Evolutionary conservation across 2,797 vertebrate species (phyloP), one percentile per base, ranked within the genome.

Genomic region (Lacerta viridis): DNA sequence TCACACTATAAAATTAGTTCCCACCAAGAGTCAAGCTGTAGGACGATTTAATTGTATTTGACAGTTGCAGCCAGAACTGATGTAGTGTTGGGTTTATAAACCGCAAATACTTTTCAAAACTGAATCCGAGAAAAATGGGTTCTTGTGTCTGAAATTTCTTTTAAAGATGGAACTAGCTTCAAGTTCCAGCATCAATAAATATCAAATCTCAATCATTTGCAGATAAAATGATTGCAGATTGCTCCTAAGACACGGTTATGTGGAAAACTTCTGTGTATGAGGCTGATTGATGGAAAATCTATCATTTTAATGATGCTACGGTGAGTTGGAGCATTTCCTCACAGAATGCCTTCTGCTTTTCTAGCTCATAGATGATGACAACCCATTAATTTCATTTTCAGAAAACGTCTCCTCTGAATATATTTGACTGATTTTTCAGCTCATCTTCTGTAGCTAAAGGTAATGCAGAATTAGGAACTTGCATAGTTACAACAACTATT

Each of bases 241-340:
- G 61, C 71, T 82, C 41, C 71, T 3, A 5, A 80, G 59, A 36
- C 83, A 86, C 46, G 13, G 0, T 4, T 84, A 7, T 77, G 85
- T 66, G 39, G 77, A 39, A 80, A 88, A 76, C 25, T 6, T 0
- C 36, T 68, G 80, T n/a, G 9, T 17, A 20, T 27, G 1, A 87
- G 89, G 55, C 50, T 91, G 77, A 17, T 72, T 0, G 27, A 0
- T 55, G 61, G 15, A 74, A 81, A 43, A 74, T 29, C 89, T 20
- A 85, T 77, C 25, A 3, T 88, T 90, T 0, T 71, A 85, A n/a
- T 59, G 76, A 76, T 75, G 11, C 71, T 55, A 23, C 89, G 85
- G 17, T 76, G 15, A 46, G 81, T 9, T 0, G 8, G 36, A 72
- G 8, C 0, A 66, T 76, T 82, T 83, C 77, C 85, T 79, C 17